Conservation (phyloP, 2,888 invertebrate species). For the Netelia melanura region DNA sequence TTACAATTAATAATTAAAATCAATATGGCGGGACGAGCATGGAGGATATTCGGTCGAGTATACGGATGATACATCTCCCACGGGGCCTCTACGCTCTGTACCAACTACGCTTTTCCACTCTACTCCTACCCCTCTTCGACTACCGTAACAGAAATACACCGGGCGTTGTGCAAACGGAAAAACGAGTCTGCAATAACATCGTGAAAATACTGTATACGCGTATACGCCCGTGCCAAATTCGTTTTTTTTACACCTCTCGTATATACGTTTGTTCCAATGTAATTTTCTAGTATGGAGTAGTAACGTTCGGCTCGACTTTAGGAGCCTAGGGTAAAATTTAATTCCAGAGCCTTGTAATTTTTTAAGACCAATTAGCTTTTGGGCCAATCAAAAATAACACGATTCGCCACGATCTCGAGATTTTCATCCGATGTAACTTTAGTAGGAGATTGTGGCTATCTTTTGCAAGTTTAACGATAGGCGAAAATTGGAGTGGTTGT, state of each 20-base stretch:
- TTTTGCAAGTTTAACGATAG: too few species aligned
- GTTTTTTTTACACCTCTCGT: slow-evolving; percentile 29
- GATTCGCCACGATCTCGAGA: too few species aligned
- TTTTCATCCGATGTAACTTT: neutral
- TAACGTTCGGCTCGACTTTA: neutral
- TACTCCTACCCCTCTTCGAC: slow-evolving; percentile 51
- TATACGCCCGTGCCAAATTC: neutral
- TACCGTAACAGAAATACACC: slow-evolving; percentile 66
- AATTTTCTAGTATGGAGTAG: slow-evolving; percentile 7
- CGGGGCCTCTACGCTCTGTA: slow-evolving; percentile 74
- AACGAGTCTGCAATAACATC: slow-evolving; percentile 63
- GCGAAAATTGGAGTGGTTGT: neutral
- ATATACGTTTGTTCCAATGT: slow-evolving; percentile 24
- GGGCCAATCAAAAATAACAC: too few species aligned
- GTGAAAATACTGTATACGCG: slow-evolving; percentile 56
- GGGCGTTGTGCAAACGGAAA: slow-evolving; percentile 31
- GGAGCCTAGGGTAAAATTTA: slow-evolving; percentile 5
- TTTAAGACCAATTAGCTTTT: neutral
- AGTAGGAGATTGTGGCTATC: neutral
- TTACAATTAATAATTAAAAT: slow-evolving; percentile 83
- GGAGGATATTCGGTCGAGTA: slow-evolving; percentile 52
- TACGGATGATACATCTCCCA: slow-evolving; percentile 77
- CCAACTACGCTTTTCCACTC: slow-evolving; percentile 42
- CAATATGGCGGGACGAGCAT: slow-evolving; percentile 77
- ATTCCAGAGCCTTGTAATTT: slow-evolving; percentile 2